Evolutionary conservation across 2,888 invertebrate species (phyloP).

Genomic region (Hyposoter dolosus): DNA sequence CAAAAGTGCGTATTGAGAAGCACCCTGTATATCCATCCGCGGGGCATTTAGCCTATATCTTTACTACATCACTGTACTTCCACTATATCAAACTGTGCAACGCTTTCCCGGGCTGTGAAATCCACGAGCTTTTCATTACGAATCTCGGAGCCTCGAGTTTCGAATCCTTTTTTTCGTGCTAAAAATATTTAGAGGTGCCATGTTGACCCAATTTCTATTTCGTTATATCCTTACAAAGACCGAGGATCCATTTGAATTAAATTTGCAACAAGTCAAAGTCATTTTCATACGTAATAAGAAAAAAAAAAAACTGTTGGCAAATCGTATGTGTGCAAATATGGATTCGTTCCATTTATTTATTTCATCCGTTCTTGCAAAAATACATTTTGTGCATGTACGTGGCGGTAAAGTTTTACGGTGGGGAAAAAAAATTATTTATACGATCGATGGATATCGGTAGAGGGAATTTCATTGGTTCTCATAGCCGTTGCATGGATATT

Average conservation of each 20-base stretch:
- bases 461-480: neutral
- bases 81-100: conserved; percentile 13
- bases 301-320: neutral
- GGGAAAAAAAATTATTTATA: neutral
- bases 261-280: conserved; percentile 22
- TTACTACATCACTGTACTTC: conserved; percentile 8
- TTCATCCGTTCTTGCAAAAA: neutral
- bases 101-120: conserved; percentile 25
- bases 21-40: conserved; percentile 16
- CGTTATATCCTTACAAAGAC: neutral
- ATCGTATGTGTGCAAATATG: neutral
- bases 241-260: conserved; percentile 31
- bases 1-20: neutral
- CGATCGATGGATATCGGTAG: conserved; percentile 1
- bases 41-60: conserved; percentile 17
- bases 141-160: neutral
- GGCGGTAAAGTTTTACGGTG: no score
- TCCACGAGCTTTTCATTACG: conserved; percentile 32
- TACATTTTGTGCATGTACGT: conserved; percentile 1
- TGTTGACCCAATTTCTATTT: conserved; percentile 24
- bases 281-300: neutral
- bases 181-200: conserved; percentile 32
- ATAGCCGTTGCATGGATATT: neutral
- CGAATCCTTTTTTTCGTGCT: conserved; percentile 35
- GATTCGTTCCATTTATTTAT: conserved; percentile 1